Conservation (phyloP, 1,140 invertebrate species). For the Andricus grossulariae region DNA sequence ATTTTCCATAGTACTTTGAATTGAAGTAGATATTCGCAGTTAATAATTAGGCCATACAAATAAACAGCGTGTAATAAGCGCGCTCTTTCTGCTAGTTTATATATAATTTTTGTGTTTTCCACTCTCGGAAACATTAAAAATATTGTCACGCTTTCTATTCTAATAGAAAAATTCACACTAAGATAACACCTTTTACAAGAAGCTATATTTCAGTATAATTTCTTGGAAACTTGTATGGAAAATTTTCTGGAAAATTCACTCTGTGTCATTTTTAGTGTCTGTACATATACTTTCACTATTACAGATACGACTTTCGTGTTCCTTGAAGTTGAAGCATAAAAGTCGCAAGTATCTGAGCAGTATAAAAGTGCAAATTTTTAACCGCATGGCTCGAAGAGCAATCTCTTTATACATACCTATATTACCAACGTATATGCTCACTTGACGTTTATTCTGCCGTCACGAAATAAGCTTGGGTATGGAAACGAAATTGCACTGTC, state of each 20-base stretch:
- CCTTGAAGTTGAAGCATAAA: conserved; percentile 31
- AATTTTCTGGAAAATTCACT: neutral
- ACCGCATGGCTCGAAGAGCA: conserved; percentile 49
- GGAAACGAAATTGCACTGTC: conserved; percentile 59
- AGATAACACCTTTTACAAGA: too few relatives aligned
- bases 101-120: too few relatives aligned
- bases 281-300: conserved; percentile 19
- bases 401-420: conserved; percentile 49
- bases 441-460: conserved; percentile 36
- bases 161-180: too few relatives aligned
- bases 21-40: too few relatives aligned
- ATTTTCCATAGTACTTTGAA: too few relatives aligned
- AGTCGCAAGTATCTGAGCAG: conserved; percentile 27
- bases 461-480: conserved; percentile 38
- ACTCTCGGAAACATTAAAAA: too few relatives aligned
- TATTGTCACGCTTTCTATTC: too few relatives aligned
- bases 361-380: conserved; percentile 61
- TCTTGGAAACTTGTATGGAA: neutral
- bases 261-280: conserved; percentile 10
- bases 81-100: too few relatives aligned
- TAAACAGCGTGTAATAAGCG: too few relatives aligned
- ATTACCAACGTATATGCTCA: conserved; percentile 22
- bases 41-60: too few relatives aligned
- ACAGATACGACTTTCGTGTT: conserved; percentile 35
- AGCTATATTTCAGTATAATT: neutral